Evolutionary conservation across 1,140 invertebrate species (phyloP), one percentile per base, ranked within the genome.

Genomic region (Caenorhabditis inopinata): DNA sequence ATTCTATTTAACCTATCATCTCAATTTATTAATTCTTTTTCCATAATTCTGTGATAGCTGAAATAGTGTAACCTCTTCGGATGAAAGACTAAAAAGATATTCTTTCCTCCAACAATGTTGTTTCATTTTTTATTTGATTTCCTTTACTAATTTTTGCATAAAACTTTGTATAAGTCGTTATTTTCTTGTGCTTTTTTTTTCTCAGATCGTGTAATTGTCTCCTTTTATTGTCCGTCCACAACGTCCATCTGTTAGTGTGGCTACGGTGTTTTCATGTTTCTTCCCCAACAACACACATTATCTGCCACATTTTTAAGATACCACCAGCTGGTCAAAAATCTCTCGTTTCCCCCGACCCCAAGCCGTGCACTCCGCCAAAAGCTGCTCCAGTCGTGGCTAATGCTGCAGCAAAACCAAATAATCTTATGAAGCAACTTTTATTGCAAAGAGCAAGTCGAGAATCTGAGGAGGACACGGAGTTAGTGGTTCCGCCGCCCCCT

Each of bases 381-480:
- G 29, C 75, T 18, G 76, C 53, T 62, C n/a, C 76, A 16, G 76
- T 78, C 1, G 35, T 53, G 1, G 76, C 58, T 18, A 68, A 16
- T 38, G 58, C 58, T 38, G 16, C 58, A 18, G 29, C 58, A 6
- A 68, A 68, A 2, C 23, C 29, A 18, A 68, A 29, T 7, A 68
- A 38, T 68, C 32, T 68, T 7, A 68, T 68, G 58, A 68, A 68
- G n/a, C 58, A 68, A 21, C 32, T 68, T 9, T 68, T 32, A 1
- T 68, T 68, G 5, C 58, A 78, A 23, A 62, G 53, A 21, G 76
- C 76, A 1, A 48, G 49, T 38, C 18, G 49, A 18, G 76, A 78
- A 46, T 76, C 79, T 23, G 79, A 81, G 16, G 73, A 81, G 23
- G 79, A 46, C 14, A 73, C 79, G 2, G 75, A 81, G 32, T 16